Evolutionary conservation across 2,113 vertebrate species (phyloP).

Genomic region (Tautogolabrus adspersus): DNA sequence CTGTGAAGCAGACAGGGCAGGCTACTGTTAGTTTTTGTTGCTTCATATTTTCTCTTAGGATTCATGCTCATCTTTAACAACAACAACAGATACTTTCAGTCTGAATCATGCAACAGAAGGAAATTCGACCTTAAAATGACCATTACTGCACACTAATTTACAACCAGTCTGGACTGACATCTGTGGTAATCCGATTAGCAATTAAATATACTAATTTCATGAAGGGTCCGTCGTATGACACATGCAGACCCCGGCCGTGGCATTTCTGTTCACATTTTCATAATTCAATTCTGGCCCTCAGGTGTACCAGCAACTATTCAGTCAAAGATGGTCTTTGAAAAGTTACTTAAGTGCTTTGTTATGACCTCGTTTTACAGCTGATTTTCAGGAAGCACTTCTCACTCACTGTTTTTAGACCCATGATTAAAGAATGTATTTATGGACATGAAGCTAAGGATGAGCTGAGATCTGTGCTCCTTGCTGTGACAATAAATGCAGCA

Average conservation of each 20-base stretch:
- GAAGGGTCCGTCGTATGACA: not conserved
- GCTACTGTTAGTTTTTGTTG: conserved; percentile 41
- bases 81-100: conserved; percentile 9
- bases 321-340: conserved; percentile 32
- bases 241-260: not conserved
- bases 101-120: not conserved
- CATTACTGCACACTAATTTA: not conserved
- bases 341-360: conserved; percentile 6
- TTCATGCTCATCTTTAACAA: conserved; percentile 19
- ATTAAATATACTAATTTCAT: not conserved
- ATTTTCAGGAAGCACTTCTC: not conserved
- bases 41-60: conserved; percentile 35
- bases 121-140: not conserved
- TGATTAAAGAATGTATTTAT: not conserved
- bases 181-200: conserved; percentile 1
- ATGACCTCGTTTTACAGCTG: not conserved
- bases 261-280: conserved; percentile 34
- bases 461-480: not conserved
- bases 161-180: not conserved
- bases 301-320: conserved; percentile 33
- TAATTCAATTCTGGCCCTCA: conserved; percentile 24
- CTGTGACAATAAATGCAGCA: not conserved
- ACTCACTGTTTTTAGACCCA: conserved; percentile 5
- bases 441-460: not conserved
- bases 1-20: conserved; percentile 49